Percentiles rank a stretch among this genome's conserved stretches.
phyloP scores from a whole-genome alignment of 2,888 invertebrate species.

The Agrilus biguttatus region DNA sequence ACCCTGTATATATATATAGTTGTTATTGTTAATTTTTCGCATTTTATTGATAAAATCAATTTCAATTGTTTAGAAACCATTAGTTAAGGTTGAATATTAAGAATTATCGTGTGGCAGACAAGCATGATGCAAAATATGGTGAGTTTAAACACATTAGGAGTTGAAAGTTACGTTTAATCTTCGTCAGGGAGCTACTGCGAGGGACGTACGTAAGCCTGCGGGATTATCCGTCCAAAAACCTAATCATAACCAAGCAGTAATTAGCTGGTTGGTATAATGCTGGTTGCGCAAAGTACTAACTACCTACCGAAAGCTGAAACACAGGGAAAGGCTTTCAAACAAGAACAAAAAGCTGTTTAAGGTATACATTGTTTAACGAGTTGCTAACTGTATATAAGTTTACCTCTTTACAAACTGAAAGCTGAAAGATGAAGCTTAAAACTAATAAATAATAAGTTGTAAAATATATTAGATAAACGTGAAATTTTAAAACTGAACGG shows the following conservation, averaged over 20 bases:
- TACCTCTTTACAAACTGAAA: too few species aligned
- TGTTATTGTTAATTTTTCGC: too few species aligned
- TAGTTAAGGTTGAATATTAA: too few species aligned
- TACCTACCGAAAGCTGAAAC: constrained; percentile 8
- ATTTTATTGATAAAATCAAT: too few species aligned
- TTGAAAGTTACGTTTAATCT: constrained; percentile 26
- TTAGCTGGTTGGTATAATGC: constrained; percentile 17
- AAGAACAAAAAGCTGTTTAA: not conserved
- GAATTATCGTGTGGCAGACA: too few species aligned
- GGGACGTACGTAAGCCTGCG: constrained; percentile 29
- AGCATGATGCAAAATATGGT: too few species aligned
- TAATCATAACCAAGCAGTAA: constrained; percentile 33
- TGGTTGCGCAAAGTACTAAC: constrained; percentile 10
- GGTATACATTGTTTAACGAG: not conserved
- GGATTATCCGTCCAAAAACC: constrained; percentile 30
- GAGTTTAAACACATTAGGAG: constrained; percentile 21
- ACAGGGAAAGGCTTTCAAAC: constrained; percentile 1
- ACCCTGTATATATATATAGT: too few species aligned
- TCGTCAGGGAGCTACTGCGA: constrained; percentile 26
- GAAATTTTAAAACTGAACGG: too few species aligned
- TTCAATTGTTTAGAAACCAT: too few species aligned
- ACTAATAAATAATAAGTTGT: not conserved
- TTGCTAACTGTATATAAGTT: too few species aligned
- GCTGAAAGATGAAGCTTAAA: not conserved
- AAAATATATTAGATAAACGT: too few species aligned